Base-by-base conservation (phyloP, 2,888 invertebrate genomes). In the Acanthosepion lycidas region DNA sequence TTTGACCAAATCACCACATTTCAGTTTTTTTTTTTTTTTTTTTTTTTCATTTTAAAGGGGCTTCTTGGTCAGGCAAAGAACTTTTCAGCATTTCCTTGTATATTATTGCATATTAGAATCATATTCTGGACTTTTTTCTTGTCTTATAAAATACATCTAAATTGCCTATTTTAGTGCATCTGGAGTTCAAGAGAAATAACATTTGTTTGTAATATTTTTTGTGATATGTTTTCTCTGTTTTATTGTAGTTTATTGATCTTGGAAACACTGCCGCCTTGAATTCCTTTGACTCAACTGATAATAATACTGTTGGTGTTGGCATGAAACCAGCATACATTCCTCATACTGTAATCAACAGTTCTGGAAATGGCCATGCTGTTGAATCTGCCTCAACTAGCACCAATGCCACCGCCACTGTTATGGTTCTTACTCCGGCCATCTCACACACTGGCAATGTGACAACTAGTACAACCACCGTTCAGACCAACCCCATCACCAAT, bases 181-280 rank as follows among this genome's bases (percentile, higher is more conserved):
- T n/a, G 78, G 78, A 78, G 78, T 78, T 78, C 78, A 78, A 78
- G 78, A 78, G 78, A 78, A 26, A 8, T 78, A 28, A 0, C 26
- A 6, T 78, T 0, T 78, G 9, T n/a, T 59, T 59, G 23, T 59
- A 23, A 59, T 6, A 59, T 20, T 33, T n/a, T 78, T 78, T 78
- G 20, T 78, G 2, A 78, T 78, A 18, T 78, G 12, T 28, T 33
- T 42, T 55, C 55, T 48, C 64, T 94, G n/a, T 64, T 94, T 94
- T 94, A 51, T 96, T 96, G 92, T 96, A 97, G 97, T 97, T 97
- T 94, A 96, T 96, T 95, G 97, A 97, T 95, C 95, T 97, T 42
- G 96, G 96, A 95, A 96, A 96, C 96, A 96, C 96, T 94, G 96
- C 96, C 20, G 96, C 96, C 94, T 93, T 96, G 91, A 96, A 96